Base-by-base conservation (phyloP, 2,113 vertebrate species). In the Trochalopteron elliotii region DNA sequence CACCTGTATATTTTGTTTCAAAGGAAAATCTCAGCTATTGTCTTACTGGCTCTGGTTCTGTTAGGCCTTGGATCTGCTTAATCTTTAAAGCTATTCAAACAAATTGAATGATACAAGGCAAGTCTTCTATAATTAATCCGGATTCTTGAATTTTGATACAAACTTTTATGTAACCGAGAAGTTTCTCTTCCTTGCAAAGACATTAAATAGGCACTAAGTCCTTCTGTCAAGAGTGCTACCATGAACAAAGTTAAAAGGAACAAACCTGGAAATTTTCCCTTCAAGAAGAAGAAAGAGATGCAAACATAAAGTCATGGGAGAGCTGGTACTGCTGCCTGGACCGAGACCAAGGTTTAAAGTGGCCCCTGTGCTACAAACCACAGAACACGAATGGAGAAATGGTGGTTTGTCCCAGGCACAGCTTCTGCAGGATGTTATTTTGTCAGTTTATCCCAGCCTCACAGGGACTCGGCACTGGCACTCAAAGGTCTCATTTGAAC, bases 1-100 rank as follows among this genome's bases (percentile, higher is more conserved):
- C 94, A 98, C 97, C 97, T 97, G 97, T 96, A 96, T 97, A 97
- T 98, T 98, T 97, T 93, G 96, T 98, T 98, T 98, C 98, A 98
- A 98, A 98, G 97, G 95, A 74, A 97, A 96, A 95, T 95, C 97
- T 97, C 91, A 65, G 88, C 92, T 95, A 96, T 96, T 94, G 95
- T 98, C 96, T 95, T 92, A 94, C 90, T 96, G 95, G 95, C 93
- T 89, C 94, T 92, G 89, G 85, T 95, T 92, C 97, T 97, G 95
- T 89, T 95, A 95, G 95, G 87, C 93, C 83, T 79, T 97, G 93
- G 94, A 96, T 96, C 94, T 83, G 90, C 93, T 95, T 96, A 96
- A 97, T 91, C 91, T 96, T 97, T 97, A 97, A 96, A 97, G 93
- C 93, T 90, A 97, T 96, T 96, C 93, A 96, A 87, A 92, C 78